These are phyloP conservation scores for Gallinago undulata DNA, from an alignment of 2,113 vertebrate genomes.

Conservation along the genomic window DNA sequence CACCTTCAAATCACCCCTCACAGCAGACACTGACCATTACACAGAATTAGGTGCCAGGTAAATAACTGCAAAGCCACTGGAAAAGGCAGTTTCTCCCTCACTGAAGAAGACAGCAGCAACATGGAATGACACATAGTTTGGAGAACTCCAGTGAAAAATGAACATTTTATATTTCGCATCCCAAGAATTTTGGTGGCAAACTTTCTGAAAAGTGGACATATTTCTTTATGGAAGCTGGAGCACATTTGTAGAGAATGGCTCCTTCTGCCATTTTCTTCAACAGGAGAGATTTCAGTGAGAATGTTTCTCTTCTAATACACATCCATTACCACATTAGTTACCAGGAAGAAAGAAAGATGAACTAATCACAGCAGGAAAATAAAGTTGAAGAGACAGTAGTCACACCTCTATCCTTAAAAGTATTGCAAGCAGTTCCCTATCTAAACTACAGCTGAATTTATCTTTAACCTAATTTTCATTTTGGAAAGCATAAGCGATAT, in stretches of 20 bases:
- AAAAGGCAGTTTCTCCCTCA: neutral
- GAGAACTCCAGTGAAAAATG: neutral
- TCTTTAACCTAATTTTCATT: neutral
- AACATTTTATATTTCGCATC: neutral
- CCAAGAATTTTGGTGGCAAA: neutral
- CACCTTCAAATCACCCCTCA: neutral
- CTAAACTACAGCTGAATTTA: neutral
- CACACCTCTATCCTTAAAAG: neutral
- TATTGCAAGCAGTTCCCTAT: neutral
- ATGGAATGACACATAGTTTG: neutral
- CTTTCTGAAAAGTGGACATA: neutral
- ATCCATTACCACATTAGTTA: neutral
- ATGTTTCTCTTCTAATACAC: neutral
- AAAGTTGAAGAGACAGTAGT: neutral
- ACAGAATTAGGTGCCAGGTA: neutral
- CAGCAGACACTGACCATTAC: neutral
- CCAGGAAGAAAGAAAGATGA: neutral
- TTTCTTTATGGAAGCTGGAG: neutral
- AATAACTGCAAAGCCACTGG: neutral
- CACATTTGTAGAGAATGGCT: neutral
- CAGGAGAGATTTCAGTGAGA: neutral
- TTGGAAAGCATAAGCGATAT: fast-evolving
- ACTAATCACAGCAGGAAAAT: neutral
- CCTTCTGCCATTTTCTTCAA: neutral
- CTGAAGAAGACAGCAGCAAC: neutral